These are phyloP conservation scores for Cepaea nemoralis DNA, from an alignment of 1,140 invertebrate genomes.

Conservation along the genomic window DNA sequence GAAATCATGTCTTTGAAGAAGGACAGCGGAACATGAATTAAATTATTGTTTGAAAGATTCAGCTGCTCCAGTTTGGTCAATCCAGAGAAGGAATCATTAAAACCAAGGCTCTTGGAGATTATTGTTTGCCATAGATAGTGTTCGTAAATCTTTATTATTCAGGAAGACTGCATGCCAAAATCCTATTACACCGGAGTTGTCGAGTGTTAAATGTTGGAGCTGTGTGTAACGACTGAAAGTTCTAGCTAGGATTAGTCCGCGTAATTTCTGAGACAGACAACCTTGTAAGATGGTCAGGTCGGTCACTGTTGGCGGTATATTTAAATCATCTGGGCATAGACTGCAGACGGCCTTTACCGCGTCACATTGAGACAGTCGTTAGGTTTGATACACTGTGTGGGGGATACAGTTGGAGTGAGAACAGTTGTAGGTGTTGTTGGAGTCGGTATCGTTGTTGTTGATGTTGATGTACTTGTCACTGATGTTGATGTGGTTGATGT, in stretches of 20 bases:
- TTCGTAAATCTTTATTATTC: constrained; percentile 31
- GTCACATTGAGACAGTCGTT: constrained; percentile 19
- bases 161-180: constrained; percentile 43
- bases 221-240: constrained; percentile 27
- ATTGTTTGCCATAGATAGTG: constrained; percentile 7
- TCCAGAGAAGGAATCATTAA: constrained; percentile 46
- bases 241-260: constrained; percentile 5
- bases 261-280: constrained; percentile 9
- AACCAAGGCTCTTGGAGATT: background rate
- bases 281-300: constrained; percentile 33
- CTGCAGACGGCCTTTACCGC: constrained; percentile 37
- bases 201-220: constrained; percentile 46
- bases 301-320: constrained; percentile 32
- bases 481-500: background rate
- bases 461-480: background rate
- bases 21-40: constrained; percentile 24
- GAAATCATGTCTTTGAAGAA: constrained; percentile 38
- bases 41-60: constrained; percentile 46
- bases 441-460: background rate
- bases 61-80: constrained; percentile 44
- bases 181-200: constrained; percentile 40
- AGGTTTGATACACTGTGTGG: background rate
- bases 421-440: background rate
- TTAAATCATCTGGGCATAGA: constrained; percentile 27
- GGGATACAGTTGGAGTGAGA: background rate